Evolutionary conservation across 2,113 vertebrate species (phyloP), one percentile per base, ranked within the genome.

Genomic region (Albula goreensis): DNA sequence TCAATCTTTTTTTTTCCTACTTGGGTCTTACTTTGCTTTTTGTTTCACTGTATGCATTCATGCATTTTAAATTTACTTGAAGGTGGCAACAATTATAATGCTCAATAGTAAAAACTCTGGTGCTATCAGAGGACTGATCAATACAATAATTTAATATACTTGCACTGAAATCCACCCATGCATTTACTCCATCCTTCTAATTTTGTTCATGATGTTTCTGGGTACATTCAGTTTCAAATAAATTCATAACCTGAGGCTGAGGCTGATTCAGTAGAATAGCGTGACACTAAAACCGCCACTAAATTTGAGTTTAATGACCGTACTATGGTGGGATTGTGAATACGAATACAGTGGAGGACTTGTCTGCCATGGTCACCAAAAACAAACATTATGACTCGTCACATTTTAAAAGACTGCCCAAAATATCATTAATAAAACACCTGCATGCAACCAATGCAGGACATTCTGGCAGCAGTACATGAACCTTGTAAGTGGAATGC

Each of bases 51-150:
- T 53, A 5, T 41, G 31, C 31, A 41, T 41, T 41, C 80, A 56
- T n/a, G 49, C 50, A 0, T 4, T 13, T 4, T 6, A 22, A 2
- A 19, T 15, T 17, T 60, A 66, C 25, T 6, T 8, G 25, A 74
- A 50, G 25, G 48, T 83, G 56, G 57, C 49, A 83, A 49, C 53
- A 66, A 63, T 83, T 41, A 83, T 5, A 0, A 19, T 56, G 57
- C 57, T 63, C 57, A 83, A 50, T 63, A 83, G 53, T 53, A 48
- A 4, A 63, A 49, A 41, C 48, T 17, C 12, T 81, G 80, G 80
- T n/a, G 22, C 80, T 48, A 60, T 57, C 81, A 63, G 56, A 53
- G 50, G 19, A 19, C 80, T 83, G 81, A 83, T 48, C 63, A 83
- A 60, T 31, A 57, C 41, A 22, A 63, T 60, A 66, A 83, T 63